phyloP scores from a whole-genome alignment of 2,797 vertebrate species.

The Erethizon dorsatum region DNA sequence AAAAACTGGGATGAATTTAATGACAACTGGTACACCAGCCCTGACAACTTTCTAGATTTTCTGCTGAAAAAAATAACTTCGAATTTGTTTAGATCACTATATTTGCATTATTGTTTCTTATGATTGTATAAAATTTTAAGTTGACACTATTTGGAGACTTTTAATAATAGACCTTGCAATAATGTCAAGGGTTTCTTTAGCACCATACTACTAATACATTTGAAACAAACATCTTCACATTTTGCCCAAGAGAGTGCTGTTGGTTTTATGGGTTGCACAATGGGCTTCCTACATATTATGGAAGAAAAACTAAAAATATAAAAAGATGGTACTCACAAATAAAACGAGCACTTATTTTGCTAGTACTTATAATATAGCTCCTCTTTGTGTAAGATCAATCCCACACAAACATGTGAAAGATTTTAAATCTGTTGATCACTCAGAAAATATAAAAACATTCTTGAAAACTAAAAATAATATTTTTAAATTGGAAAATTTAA shows the following conservation, averaged over 20 bases:
- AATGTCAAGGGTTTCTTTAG: neutral
- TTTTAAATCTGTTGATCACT: neutral
- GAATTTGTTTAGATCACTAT: neutral
- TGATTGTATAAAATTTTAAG: neutral
- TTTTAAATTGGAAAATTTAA: neutral
- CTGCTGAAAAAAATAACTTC: neutral
- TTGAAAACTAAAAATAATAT: slow-evolving; percentile 19
- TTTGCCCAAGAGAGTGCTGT: neutral
- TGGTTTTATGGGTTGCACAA: neutral
- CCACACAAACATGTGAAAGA: neutral
- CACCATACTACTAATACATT: neutral
- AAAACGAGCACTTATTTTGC: neutral
- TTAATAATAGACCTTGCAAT: neutral
- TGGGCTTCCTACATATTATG: neutral
- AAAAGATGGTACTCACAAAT: neutral
- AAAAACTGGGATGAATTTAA: neutral
- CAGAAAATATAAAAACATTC: neutral
- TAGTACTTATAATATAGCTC: too few species aligned
- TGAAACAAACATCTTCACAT: neutral
- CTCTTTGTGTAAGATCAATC: neutral
- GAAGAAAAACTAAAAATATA: neutral
- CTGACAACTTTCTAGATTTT: neutral
- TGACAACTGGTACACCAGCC: neutral
- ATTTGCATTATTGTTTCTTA: neutral
- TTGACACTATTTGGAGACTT: neutral